Percentiles rank a stretch among this genome's conserved stretches.
phyloP scores from a whole-genome alignment of 2,888 invertebrate genomes.

The Synergus umbraculus region DNA sequence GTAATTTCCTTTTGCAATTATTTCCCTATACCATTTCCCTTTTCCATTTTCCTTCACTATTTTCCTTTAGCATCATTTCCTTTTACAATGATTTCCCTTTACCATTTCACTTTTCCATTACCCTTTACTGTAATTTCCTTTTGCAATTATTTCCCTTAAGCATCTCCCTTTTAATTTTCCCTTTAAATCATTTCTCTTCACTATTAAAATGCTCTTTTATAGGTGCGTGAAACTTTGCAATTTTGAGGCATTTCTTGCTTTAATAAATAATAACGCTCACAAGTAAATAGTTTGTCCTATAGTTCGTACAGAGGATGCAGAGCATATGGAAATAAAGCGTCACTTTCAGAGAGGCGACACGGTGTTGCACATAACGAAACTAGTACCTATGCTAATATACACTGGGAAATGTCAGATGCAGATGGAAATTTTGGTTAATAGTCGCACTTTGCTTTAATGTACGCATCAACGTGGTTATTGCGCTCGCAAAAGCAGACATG shows the following conservation, averaged over 20 bases:
- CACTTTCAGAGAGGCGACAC: constrained; percentile 49
- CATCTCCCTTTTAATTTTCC: no score
- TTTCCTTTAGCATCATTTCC: no score
- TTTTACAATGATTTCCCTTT: no score
- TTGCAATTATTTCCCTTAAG: no score
- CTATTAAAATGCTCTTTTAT: no score
- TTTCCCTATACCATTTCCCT: no score
- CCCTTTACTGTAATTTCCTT: no score
- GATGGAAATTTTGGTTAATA: constrained; percentile 57
- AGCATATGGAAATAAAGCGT: constrained; percentile 52
- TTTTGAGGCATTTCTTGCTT: background rate
- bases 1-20: no score
- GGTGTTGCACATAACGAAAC: constrained; percentile 52
- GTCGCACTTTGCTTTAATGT: constrained; percentile 52
- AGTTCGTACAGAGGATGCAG: background rate
- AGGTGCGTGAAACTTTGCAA: background rate
- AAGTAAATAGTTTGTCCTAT: constrained; percentile 2
- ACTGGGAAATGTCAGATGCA: constrained; percentile 48
- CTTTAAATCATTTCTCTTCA: background rate
- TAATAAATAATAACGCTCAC: constrained; percentile 1
- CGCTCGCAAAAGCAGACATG: constrained; percentile 24
- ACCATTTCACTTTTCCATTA: no score
- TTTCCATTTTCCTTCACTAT: no score
- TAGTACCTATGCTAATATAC: constrained; percentile 53
- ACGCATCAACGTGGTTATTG: constrained; percentile 48